These are phyloP conservation scores for Diglossa cyanea DNA, from an alignment of 2,797 vertebrate species.

Conservation along the genomic window DNA sequence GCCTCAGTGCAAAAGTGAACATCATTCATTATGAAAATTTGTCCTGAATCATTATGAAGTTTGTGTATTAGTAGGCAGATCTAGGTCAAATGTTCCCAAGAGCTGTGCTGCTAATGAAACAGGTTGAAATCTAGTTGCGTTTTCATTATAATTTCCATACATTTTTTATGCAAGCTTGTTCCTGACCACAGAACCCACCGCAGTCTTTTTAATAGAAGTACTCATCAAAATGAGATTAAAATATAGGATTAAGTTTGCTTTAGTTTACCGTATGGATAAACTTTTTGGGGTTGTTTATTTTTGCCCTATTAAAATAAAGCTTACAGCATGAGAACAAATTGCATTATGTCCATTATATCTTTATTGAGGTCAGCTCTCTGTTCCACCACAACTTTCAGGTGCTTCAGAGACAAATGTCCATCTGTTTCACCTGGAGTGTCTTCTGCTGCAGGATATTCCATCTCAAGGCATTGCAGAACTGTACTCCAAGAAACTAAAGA, in stretches of 20 bases:
- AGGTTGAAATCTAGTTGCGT: background rate
- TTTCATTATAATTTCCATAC: constrained; percentile 6
- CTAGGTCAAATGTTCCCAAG: constrained; percentile 48
- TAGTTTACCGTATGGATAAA: background rate
- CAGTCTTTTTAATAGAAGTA: background rate
- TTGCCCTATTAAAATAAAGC: background rate
- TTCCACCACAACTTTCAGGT: background rate
- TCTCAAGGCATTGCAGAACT: background rate
- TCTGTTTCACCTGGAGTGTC: background rate
- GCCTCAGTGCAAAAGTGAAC: background rate
- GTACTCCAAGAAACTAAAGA: background rate
- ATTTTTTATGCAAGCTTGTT: constrained; percentile 19
- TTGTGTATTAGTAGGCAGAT: constrained; percentile 14
- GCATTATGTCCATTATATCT: background rate
- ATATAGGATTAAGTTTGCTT: background rate
- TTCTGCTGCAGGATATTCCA: background rate
- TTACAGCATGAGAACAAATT: background rate
- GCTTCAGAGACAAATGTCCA: background rate
- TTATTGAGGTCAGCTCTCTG: background rate
- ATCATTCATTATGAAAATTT: constrained; percentile 23
- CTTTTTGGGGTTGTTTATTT: background rate
- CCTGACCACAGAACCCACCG: background rate
- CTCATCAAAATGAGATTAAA: background rate
- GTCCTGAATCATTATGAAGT: background rate
- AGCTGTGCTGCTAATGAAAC: constrained; percentile 18